Base-by-base conservation (phyloP, 1,140 invertebrate species). In the Brachionus rubens region DNA sequence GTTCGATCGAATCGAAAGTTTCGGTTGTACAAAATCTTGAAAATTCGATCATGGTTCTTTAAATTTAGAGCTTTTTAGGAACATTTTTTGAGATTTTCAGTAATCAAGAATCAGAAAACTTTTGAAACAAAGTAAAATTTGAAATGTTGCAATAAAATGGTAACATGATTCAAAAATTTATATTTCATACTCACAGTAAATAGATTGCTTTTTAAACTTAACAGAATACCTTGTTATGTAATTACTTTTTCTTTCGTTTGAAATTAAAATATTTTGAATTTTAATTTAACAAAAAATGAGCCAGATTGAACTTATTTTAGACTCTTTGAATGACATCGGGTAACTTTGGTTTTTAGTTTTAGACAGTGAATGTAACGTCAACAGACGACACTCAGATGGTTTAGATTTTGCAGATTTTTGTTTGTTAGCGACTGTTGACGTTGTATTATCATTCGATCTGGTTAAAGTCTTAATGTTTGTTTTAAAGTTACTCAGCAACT, bases 241-340 rank as follows among this genome's bases (percentile, higher is more conserved):
- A 12, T 50, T 50, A 12, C 3, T 50, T 26, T 19, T 50, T n/a
- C n/a, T n/a, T n/a, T n/a, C n/a, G n/a, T 5, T 70, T 70, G 41
- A 70, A 47, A 48, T 72, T 72, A 72, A 50, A 47, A 50, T 47
- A n/a, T 19, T 54, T 36, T n/a, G n/a, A 0, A 10, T 50, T 72
- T 30, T 48, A 30, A 40, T 50, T 14, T 72, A 2, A 3, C 16
- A 72, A 72, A 72, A 50, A n/a, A 70, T 48, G 50, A 72, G 30
- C 47, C 28, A 48, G 50, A 46, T 48, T 30, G 68, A 72, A 7
- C 21, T 72, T 14, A 48, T 72, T 24, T 50, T 72, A 1, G 46
- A 72, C 12, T 21, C 68, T 14, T 50, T 72, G 21, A 50, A 19
- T 21, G 50, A 72, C 21, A 36, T 72, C 5, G 68, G 50, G 50